Percentiles rank a stretch among this genome's conserved stretches.
Evolutionary conservation across 2,113 vertebrate species (phyloP).

Genomic region (Trogon melanurus): DNA sequence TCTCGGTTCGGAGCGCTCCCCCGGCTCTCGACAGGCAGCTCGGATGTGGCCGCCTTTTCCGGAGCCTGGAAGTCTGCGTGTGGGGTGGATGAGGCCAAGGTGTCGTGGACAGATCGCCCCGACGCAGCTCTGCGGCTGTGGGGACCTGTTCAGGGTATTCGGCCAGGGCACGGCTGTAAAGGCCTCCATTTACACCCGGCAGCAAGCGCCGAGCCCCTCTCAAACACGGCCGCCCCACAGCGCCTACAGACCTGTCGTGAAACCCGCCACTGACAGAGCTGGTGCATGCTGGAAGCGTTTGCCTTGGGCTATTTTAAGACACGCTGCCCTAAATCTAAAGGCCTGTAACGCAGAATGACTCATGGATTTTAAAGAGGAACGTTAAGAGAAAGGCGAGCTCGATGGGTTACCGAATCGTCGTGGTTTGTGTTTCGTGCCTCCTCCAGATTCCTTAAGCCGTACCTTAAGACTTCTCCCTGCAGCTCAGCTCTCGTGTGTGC

Average conservation of each 20-base stretch:
- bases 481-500: fast-evolving
- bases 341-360: background rate
- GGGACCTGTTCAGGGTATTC: background rate
- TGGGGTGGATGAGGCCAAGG: background rate
- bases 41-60: background rate
- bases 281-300: background rate
- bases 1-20: fast-evolving
- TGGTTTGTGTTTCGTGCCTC: background rate
- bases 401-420: background rate
- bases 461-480: background rate
- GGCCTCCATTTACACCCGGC: background rate
- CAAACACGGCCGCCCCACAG: background rate
- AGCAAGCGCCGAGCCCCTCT: background rate
- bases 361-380: background rate
- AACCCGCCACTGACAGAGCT: background rate
- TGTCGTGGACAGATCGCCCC: fast-evolving
- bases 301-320: background rate
- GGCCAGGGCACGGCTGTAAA: background rate
- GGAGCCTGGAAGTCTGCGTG: background rate
- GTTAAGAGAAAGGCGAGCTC: background rate
- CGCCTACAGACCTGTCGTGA: background rate
- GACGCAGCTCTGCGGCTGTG: background rate
- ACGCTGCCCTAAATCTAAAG: background rate
- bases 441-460: background rate
- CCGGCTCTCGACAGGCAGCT: background rate